These are phyloP conservation scores for Spatula clypeata DNA, from an alignment of 2,797 vertebrate species.

Conservation along the genomic window DNA sequence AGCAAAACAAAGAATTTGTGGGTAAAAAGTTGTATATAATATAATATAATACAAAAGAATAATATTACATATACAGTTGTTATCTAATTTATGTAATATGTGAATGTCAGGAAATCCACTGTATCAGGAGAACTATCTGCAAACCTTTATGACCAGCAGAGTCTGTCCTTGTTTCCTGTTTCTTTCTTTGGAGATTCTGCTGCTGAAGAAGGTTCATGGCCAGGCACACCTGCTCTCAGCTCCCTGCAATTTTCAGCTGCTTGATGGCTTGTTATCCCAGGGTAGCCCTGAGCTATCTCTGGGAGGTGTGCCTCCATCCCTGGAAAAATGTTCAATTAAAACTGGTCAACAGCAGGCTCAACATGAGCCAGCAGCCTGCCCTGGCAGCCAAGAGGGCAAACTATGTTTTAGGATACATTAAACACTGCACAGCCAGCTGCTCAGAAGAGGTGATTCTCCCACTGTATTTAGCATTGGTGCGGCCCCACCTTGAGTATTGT, in stretches of 20 bases:
- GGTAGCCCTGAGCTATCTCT: background rate
- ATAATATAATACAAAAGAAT: background rate
- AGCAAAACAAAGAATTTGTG: background rate
- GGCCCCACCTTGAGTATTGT: no score
- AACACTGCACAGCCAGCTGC: background rate
- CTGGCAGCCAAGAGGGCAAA: background rate
- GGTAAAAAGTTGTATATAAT: background rate
- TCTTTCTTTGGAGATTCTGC: background rate
- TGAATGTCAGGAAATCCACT: background rate
- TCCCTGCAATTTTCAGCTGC: background rate
- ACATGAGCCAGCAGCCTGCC: background rate
- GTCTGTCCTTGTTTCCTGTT: background rate
- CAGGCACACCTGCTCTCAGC: background rate
- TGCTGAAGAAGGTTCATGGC: rapidly evolving
- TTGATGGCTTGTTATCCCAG: rapidly evolving
- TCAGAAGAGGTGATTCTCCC: no score
- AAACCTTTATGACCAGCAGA: background rate
- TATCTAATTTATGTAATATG: background rate
- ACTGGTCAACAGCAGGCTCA: background rate
- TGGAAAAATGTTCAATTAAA: background rate
- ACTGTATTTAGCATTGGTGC: no score
- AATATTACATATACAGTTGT: background rate
- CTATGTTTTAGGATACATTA: background rate
- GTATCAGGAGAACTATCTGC: background rate
- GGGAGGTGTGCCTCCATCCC: background rate